Conservation (phyloP, 30 jellyfish, hydroid and myxozoan species). For the Haliclystus octoradiatus region DNA sequence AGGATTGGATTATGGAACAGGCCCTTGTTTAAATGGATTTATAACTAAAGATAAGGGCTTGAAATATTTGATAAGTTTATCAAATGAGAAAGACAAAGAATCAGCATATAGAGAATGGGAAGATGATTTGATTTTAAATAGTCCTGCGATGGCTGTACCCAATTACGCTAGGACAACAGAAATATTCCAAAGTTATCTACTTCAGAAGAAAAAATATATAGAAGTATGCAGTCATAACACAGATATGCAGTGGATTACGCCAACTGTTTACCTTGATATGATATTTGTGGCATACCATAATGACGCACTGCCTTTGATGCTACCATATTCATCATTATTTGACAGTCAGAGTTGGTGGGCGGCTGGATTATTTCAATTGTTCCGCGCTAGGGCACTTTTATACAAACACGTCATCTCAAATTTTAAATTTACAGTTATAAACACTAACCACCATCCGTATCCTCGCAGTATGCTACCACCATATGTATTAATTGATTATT, state of each 20-base stretch:
- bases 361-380: not conserved
- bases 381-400: not conserved
- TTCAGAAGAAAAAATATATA: not conserved
- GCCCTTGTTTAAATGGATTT: not conserved
- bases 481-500: not conserved
- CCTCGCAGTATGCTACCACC: not conserved
- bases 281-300: conserved; percentile 5
- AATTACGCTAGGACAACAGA: not conserved
- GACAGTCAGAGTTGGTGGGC: conserved; percentile 5
- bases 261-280: conserved; percentile 3
- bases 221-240: not conserved
- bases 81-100: not conserved
- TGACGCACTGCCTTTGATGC: conserved; percentile 9
- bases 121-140: conserved; percentile 1
- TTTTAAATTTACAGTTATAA: not conserved
- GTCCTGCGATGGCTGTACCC: conserved; percentile 13
- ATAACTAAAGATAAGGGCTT: not conserved
- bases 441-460: not conserved
- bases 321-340: conserved; percentile 1
- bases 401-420: not conserved
- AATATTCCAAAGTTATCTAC: not conserved
- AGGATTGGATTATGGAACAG: not conserved
- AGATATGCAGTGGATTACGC: conserved; percentile 8
- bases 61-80: not conserved
- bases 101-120: conserved; percentile 11